phyloP scores from a whole-genome alignment of 2,113 vertebrate genomes.

The Hippotragus niger region DNA sequence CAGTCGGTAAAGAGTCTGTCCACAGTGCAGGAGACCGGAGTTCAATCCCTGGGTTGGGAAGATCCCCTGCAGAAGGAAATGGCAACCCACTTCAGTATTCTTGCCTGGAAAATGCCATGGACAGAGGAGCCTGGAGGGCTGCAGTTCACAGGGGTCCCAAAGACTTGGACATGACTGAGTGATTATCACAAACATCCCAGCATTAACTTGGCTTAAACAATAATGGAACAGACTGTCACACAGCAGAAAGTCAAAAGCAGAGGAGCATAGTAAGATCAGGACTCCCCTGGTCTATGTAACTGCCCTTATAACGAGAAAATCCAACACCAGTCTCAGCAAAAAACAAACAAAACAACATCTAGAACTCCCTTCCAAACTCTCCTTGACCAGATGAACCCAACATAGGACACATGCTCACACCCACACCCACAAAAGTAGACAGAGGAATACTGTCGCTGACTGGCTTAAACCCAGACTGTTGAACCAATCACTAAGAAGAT shows the following conservation, averaged over 20 bases:
- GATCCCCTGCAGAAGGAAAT: background rate
- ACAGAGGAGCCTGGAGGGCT: no score
- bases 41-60: background rate
- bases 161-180: no score
- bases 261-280: background rate
- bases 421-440: background rate
- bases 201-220: background rate
- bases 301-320: background rate
- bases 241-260: background rate
- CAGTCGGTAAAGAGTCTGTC: no score
- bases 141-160: no score
- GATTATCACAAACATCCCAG: background rate
- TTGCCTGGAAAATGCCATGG: no score
- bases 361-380: background rate
- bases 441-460: background rate
- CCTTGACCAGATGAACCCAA: background rate
- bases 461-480: background rate
- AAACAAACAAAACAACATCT: background rate
- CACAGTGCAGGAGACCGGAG: background rate
- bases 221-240: background rate
- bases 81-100: background rate
- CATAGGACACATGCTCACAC: background rate
- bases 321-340: background rate
- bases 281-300: background rate
- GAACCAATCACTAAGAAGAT: background rate